A percentile compares a stretch with the other conserved stretches of the same genome.
phyloP scores from a whole-genome alignment of 2,113 vertebrate species.

The Sitta europaea region DNA sequence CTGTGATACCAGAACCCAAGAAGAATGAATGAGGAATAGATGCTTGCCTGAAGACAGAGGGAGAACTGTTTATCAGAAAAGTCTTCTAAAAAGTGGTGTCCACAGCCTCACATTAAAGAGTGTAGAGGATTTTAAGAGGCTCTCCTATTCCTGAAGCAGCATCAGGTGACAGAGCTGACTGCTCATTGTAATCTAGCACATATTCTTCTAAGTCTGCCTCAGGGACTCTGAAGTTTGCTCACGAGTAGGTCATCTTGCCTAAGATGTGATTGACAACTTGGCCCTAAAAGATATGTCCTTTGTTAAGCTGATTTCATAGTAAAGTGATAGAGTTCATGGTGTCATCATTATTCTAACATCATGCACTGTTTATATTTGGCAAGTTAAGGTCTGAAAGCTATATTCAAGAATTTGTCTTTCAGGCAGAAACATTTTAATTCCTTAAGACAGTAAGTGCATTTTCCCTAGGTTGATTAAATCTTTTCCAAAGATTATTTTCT shows the following conservation, averaged over 20 bases:
- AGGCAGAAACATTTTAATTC: background rate
- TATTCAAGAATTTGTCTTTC: background rate
- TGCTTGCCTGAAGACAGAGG: background rate
- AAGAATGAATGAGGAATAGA: background rate
- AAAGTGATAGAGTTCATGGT: background rate
- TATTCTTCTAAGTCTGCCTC: background rate
- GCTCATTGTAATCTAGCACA: background rate
- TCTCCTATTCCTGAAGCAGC: background rate
- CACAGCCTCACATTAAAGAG: background rate
- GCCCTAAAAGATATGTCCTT: background rate
- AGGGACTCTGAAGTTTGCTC: background rate
- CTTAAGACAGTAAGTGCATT: background rate
- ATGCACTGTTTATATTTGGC: background rate
- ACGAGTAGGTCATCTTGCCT: background rate
- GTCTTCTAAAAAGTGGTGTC: background rate
- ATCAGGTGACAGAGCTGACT: background rate
- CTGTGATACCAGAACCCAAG: background rate
- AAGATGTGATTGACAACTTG: background rate
- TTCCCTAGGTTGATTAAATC: background rate
- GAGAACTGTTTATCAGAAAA: background rate
- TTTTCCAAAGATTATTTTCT: background rate
- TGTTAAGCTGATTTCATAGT: background rate
- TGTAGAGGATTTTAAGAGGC: background rate
- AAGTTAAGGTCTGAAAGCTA: background rate
- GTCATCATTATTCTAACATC: background rate